Base-by-base conservation (phyloP, 2,888 invertebrate species). In the Eulithis prunata region DNA sequence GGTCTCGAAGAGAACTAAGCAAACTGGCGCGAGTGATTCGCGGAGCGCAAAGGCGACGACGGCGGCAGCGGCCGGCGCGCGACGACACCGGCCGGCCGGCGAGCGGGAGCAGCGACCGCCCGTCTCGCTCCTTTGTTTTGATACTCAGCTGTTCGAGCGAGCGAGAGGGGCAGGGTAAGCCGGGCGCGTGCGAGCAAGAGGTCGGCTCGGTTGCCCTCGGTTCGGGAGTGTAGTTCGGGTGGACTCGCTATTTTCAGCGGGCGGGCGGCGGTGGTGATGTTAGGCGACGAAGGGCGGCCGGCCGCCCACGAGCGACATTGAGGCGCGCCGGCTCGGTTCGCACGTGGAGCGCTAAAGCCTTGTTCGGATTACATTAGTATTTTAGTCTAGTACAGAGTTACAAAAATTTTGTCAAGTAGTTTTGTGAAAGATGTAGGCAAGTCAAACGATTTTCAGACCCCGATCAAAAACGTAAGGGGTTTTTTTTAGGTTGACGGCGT, bases 81-180 rank as follows among this genome's bases (percentile, higher is more conserved):
- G 83, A 84, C 82, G 82, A 85, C 86, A 88, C 91, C 91, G 91
- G 92, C 92, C 92, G 92, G 91, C 92, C 92, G 93, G 91, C 89
- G 90, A 92, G 90, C 84, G 85, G 88, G 90, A 88, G 88, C 88
- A 88, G 86, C 87, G 88, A 91, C 89, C 84, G 83, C 84, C 90
- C 88, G 93, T 92, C 91, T 91, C 93, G 81, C 88, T 90, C 87
- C 85, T 92, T 94, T 93, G 93, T 93, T 93, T 92, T 93, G 93
- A 91, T 93, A 91, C 92, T 93, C 93, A 93, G 93, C 93, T 93
- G 92, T 91, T 92, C 80, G 86, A 71, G 81, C 67, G 85, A 88
- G 82, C 73, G 88, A 84, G 88, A 85, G 68, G 74, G 55, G 71
- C 71, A 61, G 73, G 64, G 66, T 68, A 66, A 72, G 71, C 77